Conservation (phyloP, 2,888 invertebrate genomes). For the Eustalomyia histrio region DNA sequence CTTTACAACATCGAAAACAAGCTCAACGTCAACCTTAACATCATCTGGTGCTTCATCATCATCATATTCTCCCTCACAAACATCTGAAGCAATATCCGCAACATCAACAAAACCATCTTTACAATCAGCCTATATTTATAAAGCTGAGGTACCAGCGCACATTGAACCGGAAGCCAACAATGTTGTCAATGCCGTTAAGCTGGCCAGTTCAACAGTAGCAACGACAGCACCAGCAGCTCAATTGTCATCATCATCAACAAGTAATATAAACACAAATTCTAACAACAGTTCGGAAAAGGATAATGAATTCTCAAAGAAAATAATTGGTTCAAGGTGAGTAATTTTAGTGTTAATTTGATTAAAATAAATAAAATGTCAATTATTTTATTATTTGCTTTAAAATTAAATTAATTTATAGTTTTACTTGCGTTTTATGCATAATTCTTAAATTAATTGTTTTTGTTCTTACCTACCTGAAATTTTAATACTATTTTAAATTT, state of each 20-base stretch:
- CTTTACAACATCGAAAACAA: constrained; percentile 41
- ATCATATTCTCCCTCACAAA: constrained; percentile 36
- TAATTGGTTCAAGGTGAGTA: constrained; percentile 83
- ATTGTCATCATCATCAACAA: neutral
- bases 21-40: constrained; percentile 44
- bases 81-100: constrained; percentile 51
- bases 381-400: too few species aligned
- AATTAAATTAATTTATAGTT: too few species aligned
- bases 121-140: constrained; percentile 63
- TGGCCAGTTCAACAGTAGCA: constrained; percentile 51
- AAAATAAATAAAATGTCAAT: too few species aligned
- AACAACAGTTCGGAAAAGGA: constrained; percentile 71
- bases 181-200: constrained; percentile 61
- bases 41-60: constrained; percentile 31
- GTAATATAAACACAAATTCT: constrained; percentile 28
- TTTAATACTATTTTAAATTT: too few species aligned
- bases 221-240: constrained; percentile 28
- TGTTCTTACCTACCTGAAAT: too few species aligned
- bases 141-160: constrained; percentile 64
- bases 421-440: too few species aligned
- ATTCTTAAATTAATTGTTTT: too few species aligned
- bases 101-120: constrained; percentile 57
- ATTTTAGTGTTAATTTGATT: neutral
- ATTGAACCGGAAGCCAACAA: constrained; percentile 71
- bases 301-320: constrained; percentile 81